Base-by-base conservation (phyloP, 2,888 invertebrate genomes). In the Drosophila barbarae region DNA sequence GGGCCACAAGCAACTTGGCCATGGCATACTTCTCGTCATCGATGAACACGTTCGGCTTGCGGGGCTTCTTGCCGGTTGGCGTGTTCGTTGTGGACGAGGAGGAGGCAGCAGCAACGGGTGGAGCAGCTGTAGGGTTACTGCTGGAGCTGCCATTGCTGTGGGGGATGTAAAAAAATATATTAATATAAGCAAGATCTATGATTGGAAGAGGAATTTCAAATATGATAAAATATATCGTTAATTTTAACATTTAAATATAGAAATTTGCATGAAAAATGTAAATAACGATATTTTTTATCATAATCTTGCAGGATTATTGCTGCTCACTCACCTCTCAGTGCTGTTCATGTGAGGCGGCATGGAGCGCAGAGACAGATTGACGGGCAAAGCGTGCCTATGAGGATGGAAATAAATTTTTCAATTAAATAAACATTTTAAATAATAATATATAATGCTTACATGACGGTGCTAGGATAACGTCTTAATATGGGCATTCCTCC, bases 21-120 rank as follows among this genome's bases (percentile, higher is more conserved):
- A 88, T 88, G 8, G 86, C 88, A 63, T 89, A 89, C 59, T 89
- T 89, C 58, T 88, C 88, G 57, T 89, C 88, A 36, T 89, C 88
- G 36, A 89, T 88, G 35, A 89, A 89, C 15, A 89, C 89, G 57
- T 89, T 89, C 52, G 89, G 89, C 51, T 89, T 89, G 18, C 89
- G 87, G 15, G 89, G 89, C 69, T 89, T 89, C 66, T 88, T 89
- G 32, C 77, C 74, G 10, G 58, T 41, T 34, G 61, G 26, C 15
- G 70, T 49, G 15, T 56, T 49, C 12, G 55, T 41, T 35, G 61
- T 13, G 10, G 41, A 21, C n/a, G 55, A 47, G 18, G 49, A 18
- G 6, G 54, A 30, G n/a, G 49, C 26, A 5, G 44, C 53, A 7
- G 65, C 38, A 6, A n/a, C 59, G n/a, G 41, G 32, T 3, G 23